Evolutionary conservation across 2,113 vertebrate species (phyloP), one percentile per base, ranked within the genome.

Genomic region (Dicerorhinus sumatrensis): DNA sequence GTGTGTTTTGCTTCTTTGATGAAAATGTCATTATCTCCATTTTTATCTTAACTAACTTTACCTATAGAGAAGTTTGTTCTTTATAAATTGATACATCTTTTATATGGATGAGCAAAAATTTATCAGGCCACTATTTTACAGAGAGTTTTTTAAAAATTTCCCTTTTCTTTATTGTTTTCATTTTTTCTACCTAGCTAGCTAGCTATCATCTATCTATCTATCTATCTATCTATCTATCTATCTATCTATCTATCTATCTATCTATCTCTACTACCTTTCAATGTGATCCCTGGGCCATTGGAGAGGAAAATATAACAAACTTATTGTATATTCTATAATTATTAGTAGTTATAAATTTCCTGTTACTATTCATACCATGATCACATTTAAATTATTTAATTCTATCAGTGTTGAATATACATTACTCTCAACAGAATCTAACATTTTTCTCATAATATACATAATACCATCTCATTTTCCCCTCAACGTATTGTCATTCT

Each of bases 361-460:
- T 90, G 23, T 81, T 84, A n/a, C 76, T 84, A 90, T 31, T 86
- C 93, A 46, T 76, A 69, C 51, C 80, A 48, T 91, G 93, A 69
- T 84, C 42, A 27, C 31, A 72, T 69, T 80, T 87, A 54, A 96
- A 92, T 93, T 83, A 92, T 81, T 79, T 89, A 90, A 79, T 81
- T 77, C 65, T 25, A 36, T 62, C 86, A 7, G 21, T 46, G 23
- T 93, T 96, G 89, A 92, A 90, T 73, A 81, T 70, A 96, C 85
- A 79, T 80, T 62, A 46, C 36, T 75, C 69, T 51, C 46, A 72
- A 62, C 69, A 96, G 36, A 96, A 79, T 54, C 39, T 58, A 86
- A 27, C 65, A 12, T 70, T 67, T 81, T 93, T 56, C 73, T 73
- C 29, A 0, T 36, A 17, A 63, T 67, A n/a, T 29, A 36, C 69